These are phyloP conservation scores for Rhingia rostrata DNA, from an alignment of 2,888 invertebrate species.

Conservation along the genomic window DNA sequence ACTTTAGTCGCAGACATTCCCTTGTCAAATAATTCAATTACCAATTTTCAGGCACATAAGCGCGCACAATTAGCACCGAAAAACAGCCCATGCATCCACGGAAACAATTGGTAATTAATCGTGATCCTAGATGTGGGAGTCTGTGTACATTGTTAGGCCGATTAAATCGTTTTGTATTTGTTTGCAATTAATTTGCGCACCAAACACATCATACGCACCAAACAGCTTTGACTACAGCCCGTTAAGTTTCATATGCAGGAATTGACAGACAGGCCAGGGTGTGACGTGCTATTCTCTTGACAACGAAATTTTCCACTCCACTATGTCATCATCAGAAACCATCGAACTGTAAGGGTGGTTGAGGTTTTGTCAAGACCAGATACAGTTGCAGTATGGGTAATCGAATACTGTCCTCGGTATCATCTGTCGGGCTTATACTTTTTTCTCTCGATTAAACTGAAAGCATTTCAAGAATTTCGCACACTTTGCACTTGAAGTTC, in stretches of 20 bases:
- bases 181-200: slow-evolving; percentile 65
- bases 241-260: slow-evolving; percentile 19
- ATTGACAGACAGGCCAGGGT: slow-evolving; percentile 12
- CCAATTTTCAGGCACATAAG: slow-evolving; percentile 50
- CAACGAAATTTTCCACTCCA: slow-evolving; percentile 63
- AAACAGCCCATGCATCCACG: slow-evolving; percentile 14
- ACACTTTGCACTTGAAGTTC: slow-evolving; percentile 57
- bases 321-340: slow-evolving; percentile 38
- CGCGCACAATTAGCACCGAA: slow-evolving; percentile 48
- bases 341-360: slow-evolving; percentile 1
- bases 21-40: slow-evolving; percentile 61
- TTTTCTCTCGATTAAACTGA: slow-evolving; percentile 13
- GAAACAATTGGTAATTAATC: slow-evolving; percentile 72
- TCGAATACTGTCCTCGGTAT: slow-evolving; percentile 59
- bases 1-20: slow-evolving; percentile 45
- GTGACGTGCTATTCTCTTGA: slow-evolving; percentile 57
- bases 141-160: slow-evolving; percentile 23
- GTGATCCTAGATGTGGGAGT: slow-evolving; percentile 44
- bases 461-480: slow-evolving; percentile 60
- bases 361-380: slow-evolving; percentile 30
- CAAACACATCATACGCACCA: slow-evolving; percentile 66
- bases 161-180: slow-evolving; percentile 64
- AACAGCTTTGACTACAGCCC: slow-evolving; percentile 3
- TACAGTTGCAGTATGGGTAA: slow-evolving; percentile 67
- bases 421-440: slow-evolving; percentile 33